Evolutionary conservation across 2,888 invertebrate species (phyloP).

Genomic region (Bellardia pandia): DNA sequence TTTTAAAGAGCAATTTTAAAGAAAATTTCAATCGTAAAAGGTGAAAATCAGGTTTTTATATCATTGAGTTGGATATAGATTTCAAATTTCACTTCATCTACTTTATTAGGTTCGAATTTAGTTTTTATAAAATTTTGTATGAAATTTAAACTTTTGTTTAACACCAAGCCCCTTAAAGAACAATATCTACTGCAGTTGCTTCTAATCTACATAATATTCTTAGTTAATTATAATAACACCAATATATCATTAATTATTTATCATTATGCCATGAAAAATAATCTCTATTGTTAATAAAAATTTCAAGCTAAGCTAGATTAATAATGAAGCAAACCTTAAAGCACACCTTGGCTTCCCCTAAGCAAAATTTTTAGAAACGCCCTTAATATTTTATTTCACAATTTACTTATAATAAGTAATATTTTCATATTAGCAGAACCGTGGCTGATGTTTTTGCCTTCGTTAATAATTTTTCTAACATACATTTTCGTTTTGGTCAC

Average conservation of each 20-base stretch:
- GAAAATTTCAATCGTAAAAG: no score
- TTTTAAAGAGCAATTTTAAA: no score
- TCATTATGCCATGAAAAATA: neutral
- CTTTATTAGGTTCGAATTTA: no score
- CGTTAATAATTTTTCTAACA: constrained; percentile 41
- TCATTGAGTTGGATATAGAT: no score
- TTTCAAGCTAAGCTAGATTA: neutral
- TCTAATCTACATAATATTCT: neutral
- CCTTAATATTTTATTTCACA: constrained; percentile 7
- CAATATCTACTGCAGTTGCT: no score
- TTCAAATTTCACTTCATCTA: no score
- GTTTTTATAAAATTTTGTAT: no score
- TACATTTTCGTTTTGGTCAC: constrained; percentile 63
- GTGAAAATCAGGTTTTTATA: no score
- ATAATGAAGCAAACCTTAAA: neutral
- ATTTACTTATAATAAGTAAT: constrained; percentile 10
- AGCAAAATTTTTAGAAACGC: neutral
- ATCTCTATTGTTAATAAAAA: neutral
- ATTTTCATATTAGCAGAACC: constrained; percentile 25
- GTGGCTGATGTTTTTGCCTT: constrained; percentile 2
- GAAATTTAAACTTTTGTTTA: no score
- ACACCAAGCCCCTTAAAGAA: no score
- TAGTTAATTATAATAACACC: neutral
- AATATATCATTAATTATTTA: neutral
- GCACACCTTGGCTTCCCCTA: neutral